Percentiles rank a stretch among this genome's conserved stretches.
These are phyloP conservation scores for Drosophila lini DNA, from an alignment of 1,140 invertebrate genomes.

Conservation along the genomic window DNA sequence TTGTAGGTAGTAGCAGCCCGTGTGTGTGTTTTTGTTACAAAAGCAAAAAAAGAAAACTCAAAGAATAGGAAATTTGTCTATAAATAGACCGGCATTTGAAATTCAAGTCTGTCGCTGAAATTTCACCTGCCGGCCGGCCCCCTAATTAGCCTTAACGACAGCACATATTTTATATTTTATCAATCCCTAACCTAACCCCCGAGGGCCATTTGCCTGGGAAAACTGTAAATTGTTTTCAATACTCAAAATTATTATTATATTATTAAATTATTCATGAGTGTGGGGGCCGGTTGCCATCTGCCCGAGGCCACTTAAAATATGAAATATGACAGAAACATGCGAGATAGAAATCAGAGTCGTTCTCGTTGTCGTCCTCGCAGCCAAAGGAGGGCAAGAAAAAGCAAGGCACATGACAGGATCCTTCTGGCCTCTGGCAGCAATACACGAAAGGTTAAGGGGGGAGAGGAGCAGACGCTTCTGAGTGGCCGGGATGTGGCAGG, in stretches of 20 bases:
- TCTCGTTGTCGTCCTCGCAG: slow-evolving; percentile 22
- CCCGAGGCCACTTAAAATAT: slow-evolving; percentile 56
- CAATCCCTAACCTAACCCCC: slow-evolving; percentile 22
- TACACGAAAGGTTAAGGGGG: slow-evolving; percentile 1
- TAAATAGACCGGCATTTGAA: slow-evolving; percentile 39
- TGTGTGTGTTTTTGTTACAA: too few species aligned
- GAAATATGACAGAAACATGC: slow-evolving; percentile 63
- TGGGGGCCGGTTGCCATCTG: slow-evolving; percentile 31
- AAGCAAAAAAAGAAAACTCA: not conserved
- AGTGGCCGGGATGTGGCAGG: slow-evolving; percentile 33
- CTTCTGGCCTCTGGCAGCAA: slow-evolving; percentile 23
- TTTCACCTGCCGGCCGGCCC: slow-evolving; percentile 5
- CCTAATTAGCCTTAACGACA: slow-evolving; percentile 50
- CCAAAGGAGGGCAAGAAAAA: slow-evolving; percentile 11
- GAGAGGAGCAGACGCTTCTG: slow-evolving; percentile 5
- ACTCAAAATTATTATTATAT: slow-evolving; percentile 60
- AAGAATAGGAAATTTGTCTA: slow-evolving; percentile 16
- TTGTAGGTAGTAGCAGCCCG: not conserved
- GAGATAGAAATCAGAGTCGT: slow-evolving; percentile 55
- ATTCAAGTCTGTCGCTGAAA: slow-evolving; percentile 19
- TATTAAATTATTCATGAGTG: slow-evolving; percentile 63
- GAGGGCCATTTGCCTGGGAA: slow-evolving; percentile 36
- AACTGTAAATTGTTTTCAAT: slow-evolving; percentile 69
- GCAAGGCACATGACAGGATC: slow-evolving; percentile 38
- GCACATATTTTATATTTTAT: slow-evolving; percentile 52